Evolutionary conservation across 2,888 invertebrate genomes (phyloP).

Genomic region (Erpobdella octoculata): DNA sequence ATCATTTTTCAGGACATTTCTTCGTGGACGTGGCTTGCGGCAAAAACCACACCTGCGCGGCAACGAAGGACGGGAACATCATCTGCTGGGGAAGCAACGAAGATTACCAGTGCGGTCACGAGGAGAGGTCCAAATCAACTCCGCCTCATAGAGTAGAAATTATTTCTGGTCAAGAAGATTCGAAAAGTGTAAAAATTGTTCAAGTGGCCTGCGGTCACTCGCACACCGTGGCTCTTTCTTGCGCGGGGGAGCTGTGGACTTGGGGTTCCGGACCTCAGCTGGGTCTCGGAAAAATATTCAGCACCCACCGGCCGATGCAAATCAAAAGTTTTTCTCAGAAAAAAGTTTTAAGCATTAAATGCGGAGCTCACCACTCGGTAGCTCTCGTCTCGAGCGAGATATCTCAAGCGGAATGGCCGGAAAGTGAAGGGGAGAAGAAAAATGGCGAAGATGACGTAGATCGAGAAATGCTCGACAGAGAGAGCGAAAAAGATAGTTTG

Average conservation of each 20-base stretch:
- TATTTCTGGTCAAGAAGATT: constrained; percentile 16
- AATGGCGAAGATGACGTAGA: not conserved
- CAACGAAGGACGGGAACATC: constrained; percentile 43
- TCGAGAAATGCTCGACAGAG: not conserved
- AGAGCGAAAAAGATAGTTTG: not conserved
- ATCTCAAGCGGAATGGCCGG: not conserved
- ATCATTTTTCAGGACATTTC: constrained; percentile 3
- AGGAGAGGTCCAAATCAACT: constrained; percentile 12
- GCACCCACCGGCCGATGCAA: constrained; percentile 39
- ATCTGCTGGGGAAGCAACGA: constrained; percentile 50
- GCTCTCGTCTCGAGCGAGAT: constrained; percentile 40
- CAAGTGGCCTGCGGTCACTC: constrained; percentile 42
- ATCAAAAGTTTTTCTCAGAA: constrained; percentile 41
- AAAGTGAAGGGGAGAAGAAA: not conserved
- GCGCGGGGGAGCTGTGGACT: constrained; percentile 45
- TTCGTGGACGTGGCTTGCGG: constrained; percentile 69
- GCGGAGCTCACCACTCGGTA: constrained; percentile 46
- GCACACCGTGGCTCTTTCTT: constrained; percentile 47
- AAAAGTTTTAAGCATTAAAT: constrained; percentile 43
- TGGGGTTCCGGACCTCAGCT: constrained; percentile 49
- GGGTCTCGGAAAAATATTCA: constrained; percentile 39
- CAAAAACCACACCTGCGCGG: constrained; percentile 57
- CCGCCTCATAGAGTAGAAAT: not conserved
- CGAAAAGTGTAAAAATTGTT: constrained; percentile 12
- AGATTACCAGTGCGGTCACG: constrained; percentile 60